Base-by-base conservation (phyloP, 2,113 vertebrate species). In the Chamaea fasciata region DNA sequence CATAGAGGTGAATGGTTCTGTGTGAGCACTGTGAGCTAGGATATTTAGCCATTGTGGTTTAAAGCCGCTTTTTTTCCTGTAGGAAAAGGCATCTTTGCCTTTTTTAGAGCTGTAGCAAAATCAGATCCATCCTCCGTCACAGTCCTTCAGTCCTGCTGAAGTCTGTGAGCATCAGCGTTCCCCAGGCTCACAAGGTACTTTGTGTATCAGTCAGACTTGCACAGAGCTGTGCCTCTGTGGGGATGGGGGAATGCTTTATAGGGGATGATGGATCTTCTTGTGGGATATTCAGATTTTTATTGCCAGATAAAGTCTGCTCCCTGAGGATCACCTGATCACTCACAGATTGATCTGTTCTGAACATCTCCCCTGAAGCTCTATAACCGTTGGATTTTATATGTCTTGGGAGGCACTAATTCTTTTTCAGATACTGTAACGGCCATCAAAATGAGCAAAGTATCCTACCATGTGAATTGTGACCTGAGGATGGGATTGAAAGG, bases 401-500 rank as follows among this genome's bases (percentile, higher is more conserved):
- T n/a, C 56, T 68, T 49, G 71, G 90, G 76, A 92, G 73, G 88
- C 44, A 52, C 49, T 31, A 9, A 57, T 75, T 75, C 39, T 71
- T 82, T 81, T 89, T 47, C 63, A 80, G 75, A 65, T 73, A 55
- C 84, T 83, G 87, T 69, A 71, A 63, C 44, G 49, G 57, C 85
- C 67, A 55, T 76, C 14, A 50, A 35, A 91, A 83, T 50, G 73
- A 90, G 92, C 56, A 81, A 17, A 70, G 46, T 90, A 52, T 96
- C 88, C 89, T 91, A 9, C 60, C 23, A 3, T 24, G 69, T 67
- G 87, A 77, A 52, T 76, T 0, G 90, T 91, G 88, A 95, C 90
- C 92, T 93, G 81, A 65, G 81, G 89, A 52, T 78, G 95, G 91
- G 91, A 71, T 50, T 90, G 95, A 90, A 97, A 97, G 95, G 94